These are phyloP conservation scores for Sitta europaea DNA, from an alignment of 2,113 vertebrate genomes.

Conservation along the genomic window DNA sequence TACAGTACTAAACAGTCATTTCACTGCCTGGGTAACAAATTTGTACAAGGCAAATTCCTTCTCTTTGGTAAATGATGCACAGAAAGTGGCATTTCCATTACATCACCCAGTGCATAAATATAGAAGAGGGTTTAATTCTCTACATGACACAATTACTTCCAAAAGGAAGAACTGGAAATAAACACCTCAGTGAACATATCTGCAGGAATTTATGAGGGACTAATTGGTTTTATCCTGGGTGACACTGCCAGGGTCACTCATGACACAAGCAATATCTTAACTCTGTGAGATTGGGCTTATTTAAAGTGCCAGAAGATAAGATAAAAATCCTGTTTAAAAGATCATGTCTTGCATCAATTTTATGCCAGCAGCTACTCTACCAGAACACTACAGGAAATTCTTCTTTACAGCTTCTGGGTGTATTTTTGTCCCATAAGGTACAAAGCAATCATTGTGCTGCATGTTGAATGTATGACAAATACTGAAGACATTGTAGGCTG, in stretches of 20 bases:
- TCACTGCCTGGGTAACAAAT: background rate
- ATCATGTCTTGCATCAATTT: background rate
- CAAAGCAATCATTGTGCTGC: background rate
- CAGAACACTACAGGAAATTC: background rate
- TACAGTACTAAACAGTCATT: background rate
- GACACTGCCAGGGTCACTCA: background rate
- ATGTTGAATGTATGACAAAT: background rate
- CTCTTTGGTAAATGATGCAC: background rate
- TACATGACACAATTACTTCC: background rate
- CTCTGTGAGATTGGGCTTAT: background rate
- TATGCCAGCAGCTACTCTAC: background rate
- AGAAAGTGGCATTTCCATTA: background rate
- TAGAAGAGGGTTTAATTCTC: background rate
- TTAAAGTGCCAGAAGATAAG: background rate
- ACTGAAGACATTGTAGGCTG: background rate
- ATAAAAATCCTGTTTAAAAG: background rate
- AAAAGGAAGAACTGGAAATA: background rate
- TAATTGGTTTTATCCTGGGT: background rate
- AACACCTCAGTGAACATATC: background rate
- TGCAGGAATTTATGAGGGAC: background rate
- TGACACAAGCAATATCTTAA: background rate
- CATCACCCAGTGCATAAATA: background rate
- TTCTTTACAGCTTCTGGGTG: background rate
- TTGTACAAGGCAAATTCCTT: background rate
- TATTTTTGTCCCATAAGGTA: background rate